Conservation (phyloP, 2,797 vertebrate genomes). For the Sarcoramphus papa region DNA sequence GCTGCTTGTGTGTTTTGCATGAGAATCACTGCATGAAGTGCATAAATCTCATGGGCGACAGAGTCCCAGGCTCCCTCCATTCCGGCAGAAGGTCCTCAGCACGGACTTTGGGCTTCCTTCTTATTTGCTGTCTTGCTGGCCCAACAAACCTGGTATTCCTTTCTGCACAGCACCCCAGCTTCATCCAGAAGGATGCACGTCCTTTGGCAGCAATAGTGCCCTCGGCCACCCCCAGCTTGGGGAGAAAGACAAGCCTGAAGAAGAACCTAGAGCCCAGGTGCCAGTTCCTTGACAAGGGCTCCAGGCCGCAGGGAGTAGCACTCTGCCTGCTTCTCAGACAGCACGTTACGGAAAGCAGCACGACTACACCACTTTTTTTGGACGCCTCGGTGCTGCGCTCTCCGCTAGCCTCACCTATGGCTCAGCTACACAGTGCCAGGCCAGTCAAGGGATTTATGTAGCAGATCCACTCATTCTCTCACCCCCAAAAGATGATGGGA, state of each 20-base stretch:
- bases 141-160: not conserved
- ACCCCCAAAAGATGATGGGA: fast-evolving
- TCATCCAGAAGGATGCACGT: not conserved
- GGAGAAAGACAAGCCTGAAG: not conserved
- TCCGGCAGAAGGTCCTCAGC: not conserved
- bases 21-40: not conserved
- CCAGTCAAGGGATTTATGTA: fast-evolving
- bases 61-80: not conserved
- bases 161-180: not conserved
- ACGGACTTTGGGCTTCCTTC: not conserved
- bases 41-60: not conserved
- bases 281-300: not conserved
- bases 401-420: fast-evolving
- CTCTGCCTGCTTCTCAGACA: fast-evolving
- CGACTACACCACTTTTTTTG: fast-evolving
- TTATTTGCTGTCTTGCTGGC: not conserved
- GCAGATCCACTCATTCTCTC: not conserved
- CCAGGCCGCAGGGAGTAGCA: fast-evolving
- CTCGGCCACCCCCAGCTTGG: fast-evolving
- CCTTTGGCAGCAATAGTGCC: not conserved
- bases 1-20: not conserved
- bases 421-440: not conserved
- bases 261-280: not conserved
- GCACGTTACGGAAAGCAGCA: fast-evolving
- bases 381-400: fast-evolving